phyloP scores from a whole-genome alignment of 2,888 invertebrate genomes.

The Eupeodes luniger region DNA sequence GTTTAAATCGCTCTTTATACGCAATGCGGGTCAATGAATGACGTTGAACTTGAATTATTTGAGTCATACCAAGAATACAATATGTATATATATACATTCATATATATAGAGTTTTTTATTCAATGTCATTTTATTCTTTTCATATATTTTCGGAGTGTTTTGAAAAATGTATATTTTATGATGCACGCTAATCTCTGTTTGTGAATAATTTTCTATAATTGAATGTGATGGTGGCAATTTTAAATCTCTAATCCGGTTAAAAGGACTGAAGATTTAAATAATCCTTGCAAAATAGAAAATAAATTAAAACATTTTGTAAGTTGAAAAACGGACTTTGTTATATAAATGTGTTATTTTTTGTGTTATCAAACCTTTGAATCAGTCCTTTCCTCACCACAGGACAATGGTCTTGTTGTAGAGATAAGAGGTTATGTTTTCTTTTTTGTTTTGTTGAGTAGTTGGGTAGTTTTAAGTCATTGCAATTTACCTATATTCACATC shows the following conservation, averaged over 20 bases:
- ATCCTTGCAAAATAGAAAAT: slow-evolving; percentile 43
- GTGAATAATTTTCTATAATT: not conserved
- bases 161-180: slow-evolving; percentile 7
- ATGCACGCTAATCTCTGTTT: slow-evolving; percentile 22
- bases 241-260: slow-evolving; percentile 57
- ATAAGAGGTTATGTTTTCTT: slow-evolving; percentile 18
- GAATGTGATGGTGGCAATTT: slow-evolving; percentile 6
- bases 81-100: not conserved
- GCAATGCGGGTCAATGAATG: slow-evolving; percentile 69
- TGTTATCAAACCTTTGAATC: slow-evolving; percentile 55
- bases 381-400: slow-evolving; percentile 56
- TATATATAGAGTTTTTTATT: not conserved
- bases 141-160: slow-evolving; percentile 6
- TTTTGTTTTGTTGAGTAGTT: slow-evolving; percentile 18
- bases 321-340: not conserved
- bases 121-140: slow-evolving; percentile 14
- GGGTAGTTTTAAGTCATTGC: slow-evolving; percentile 54
- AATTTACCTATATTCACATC: slow-evolving; percentile 63
- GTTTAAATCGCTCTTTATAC: slow-evolving; percentile 49
- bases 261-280: slow-evolving; percentile 30
- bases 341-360: not conserved
- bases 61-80: slow-evolving; percentile 18
- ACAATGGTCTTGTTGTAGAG: slow-evolving; percentile 50
- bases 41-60: slow-evolving; percentile 66
- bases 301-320: not conserved